A percentile compares a stretch with the other conserved stretches of the same genome.
These are phyloP conservation scores for Stenodema calcarata DNA, from an alignment of 2,888 invertebrate species.

Conservation along the genomic window DNA sequence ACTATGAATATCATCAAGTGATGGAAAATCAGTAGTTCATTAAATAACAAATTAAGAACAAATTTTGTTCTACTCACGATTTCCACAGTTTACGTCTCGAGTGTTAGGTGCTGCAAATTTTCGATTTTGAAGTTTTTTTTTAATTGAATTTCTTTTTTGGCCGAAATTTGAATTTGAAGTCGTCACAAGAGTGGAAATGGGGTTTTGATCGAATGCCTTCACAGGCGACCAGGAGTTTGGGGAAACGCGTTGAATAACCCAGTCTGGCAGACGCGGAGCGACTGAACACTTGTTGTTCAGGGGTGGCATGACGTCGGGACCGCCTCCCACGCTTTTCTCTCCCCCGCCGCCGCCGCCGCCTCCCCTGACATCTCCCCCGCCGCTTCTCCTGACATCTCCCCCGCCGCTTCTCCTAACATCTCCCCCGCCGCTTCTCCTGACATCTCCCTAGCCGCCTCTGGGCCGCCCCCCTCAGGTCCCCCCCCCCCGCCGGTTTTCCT, in stretches of 20 bases:
- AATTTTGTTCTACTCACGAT: not conserved
- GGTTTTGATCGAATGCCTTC: not conserved
- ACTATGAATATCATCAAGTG: too few relatives aligned
- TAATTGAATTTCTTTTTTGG: not conserved
- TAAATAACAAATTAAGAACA: too few relatives aligned
- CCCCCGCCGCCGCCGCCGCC: not conserved
- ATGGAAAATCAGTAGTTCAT: too few relatives aligned
- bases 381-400: not conserved
- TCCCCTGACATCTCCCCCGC: not conserved
- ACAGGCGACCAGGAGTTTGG: not conserved
- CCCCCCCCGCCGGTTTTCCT: not conserved
- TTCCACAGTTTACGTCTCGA: not conserved
- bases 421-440: not conserved
- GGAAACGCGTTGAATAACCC: not conserved
- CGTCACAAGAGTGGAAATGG: not conserved
- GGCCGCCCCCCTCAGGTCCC: not conserved
- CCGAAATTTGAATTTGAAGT: too few relatives aligned
- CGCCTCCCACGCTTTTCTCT: conserved; percentile 17
- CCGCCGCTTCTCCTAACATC: not conserved
- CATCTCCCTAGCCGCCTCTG: not conserved
- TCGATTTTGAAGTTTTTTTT: not conserved
- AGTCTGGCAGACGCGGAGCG: conserved; percentile 3
- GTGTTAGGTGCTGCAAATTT: not conserved
- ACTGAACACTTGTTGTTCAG: conserved; percentile 41
- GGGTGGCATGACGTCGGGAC: conserved; percentile 22